Evolutionary conservation across 2,888 invertebrate genomes (phyloP).

Genomic region (Perdita meconis): DNA sequence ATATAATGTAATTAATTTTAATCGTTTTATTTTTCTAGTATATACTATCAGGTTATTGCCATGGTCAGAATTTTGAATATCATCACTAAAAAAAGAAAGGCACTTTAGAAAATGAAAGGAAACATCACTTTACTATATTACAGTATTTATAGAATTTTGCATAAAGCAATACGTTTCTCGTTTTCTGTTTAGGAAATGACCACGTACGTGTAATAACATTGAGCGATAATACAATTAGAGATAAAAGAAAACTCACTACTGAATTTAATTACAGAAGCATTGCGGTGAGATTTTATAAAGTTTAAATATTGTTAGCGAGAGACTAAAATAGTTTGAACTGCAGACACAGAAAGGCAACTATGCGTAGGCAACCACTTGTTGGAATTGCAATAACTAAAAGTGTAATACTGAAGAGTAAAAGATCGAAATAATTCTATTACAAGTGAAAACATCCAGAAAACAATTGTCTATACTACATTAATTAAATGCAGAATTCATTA

Average conservation of each 20-base stretch:
- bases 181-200: constrained; percentile 37
- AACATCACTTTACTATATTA: constrained; percentile 29
- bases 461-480: constrained; percentile 36
- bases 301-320: constrained; percentile 37
- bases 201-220: constrained; percentile 51
- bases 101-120: constrained; percentile 39
- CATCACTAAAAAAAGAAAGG: constrained; percentile 26
- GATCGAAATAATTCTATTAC: background rate
- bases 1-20: constrained; percentile 25
- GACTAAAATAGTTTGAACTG: constrained; percentile 24
- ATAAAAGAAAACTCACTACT: constrained; percentile 67
- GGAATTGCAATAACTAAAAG: constrained; percentile 43
- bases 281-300: constrained; percentile 43
- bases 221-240: constrained; percentile 57
- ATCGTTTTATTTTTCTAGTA: constrained; percentile 67
- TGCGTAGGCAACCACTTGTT: constrained; percentile 44
- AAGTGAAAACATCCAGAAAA: constrained; percentile 9
- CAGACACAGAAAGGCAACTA: constrained; percentile 25
- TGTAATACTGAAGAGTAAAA: constrained; percentile 4
- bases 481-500: constrained; percentile 29
- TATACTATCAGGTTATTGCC: constrained; percentile 70
- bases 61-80: constrained; percentile 67
- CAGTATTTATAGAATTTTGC: constrained; percentile 20
- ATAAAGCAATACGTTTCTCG: constrained; percentile 35
- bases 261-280: constrained; percentile 74